Evolutionary conservation across 2,113 vertebrate species (phyloP), one percentile per base, ranked within the genome.

Genomic region (Corvus hawaiiensis): DNA sequence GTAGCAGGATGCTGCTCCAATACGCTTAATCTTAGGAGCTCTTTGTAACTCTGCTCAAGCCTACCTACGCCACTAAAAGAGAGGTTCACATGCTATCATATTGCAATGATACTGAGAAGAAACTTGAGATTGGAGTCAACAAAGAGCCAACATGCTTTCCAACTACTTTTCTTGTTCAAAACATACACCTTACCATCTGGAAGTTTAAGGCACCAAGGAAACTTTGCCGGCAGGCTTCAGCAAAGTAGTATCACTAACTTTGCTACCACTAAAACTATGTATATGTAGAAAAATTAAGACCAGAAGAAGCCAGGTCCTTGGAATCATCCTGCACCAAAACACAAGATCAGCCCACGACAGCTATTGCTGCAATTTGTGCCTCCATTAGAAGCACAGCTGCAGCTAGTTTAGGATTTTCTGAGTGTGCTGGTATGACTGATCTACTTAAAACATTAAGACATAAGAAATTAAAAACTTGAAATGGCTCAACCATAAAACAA

Each of bases 391-490:
- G 61, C 46, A 43, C 33, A 72, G 51, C 44, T 90, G 74, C 64
- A 75, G 61, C 55, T 81, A 54, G 55, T 77, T 89, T 82, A 84
- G 56, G 56, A 72, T 75, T 87, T 94, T 94, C 52, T 21, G 49
- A 68, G 33, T 11, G 4, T 67, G 73, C 56, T 81, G 48, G 44
- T 89, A 67, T 64, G 80, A 73, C 80, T 68, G 73, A 94, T 84
- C 80, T 81, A 67, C 86, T 84, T 84, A 81, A 41, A 89, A 81
- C 67, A 71, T 48, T 46, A 64, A 89, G 64, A 78, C 63, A 23
- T n/a, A 94, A 93, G 76, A 91, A 92, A 81, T 78, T 18, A 81
- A 68, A 89, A 88, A 86, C 52, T 23, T 75, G n/a, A 84, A 88
- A 87, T 32, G n/a, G 48, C 24, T 91, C 1, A 0, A 72, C 62